A percentile compares a stretch with the other conserved stretches of the same genome.
These are phyloP conservation scores for Trypoxylon attenuatum DNA, from an alignment of 2,888 invertebrate species.

Conservation along the genomic window DNA sequence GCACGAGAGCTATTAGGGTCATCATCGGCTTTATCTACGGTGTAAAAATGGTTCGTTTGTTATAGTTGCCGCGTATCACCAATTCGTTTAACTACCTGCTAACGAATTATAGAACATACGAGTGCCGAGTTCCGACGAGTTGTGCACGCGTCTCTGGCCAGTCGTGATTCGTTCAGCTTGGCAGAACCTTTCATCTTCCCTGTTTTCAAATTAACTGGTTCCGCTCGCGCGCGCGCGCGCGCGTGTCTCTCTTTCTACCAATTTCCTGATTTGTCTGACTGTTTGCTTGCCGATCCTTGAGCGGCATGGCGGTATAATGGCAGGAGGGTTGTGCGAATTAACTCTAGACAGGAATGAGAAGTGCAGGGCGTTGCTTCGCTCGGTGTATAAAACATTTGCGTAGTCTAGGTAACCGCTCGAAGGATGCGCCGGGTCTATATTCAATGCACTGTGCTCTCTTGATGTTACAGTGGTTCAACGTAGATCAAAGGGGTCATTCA, in stretches of 20 bases:
- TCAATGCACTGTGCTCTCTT: conserved; percentile 26
- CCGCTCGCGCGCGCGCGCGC: no score
- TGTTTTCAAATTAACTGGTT: no score
- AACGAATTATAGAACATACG: no score
- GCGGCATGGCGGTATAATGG: not conserved
- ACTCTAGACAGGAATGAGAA: conserved; percentile 17
- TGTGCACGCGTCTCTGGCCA: no score
- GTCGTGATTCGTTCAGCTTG: no score
- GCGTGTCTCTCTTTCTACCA: no score
- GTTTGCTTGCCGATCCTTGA: no score
- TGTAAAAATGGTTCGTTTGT: not conserved
- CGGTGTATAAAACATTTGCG: conserved; percentile 28
- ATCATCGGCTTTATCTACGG: conserved; percentile 1
- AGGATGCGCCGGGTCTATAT: conserved; percentile 23
- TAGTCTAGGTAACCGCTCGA: conserved; percentile 23
- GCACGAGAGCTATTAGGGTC: conserved; percentile 12
- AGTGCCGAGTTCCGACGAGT: no score
- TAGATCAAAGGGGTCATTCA: conserved; percentile 70
- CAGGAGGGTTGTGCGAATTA: conserved; percentile 15
- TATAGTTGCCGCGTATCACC: no score
- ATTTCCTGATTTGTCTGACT: no score
- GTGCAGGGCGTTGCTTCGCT: conserved; percentile 9
- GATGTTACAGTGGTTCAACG: conserved; percentile 47
- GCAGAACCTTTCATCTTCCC: no score
- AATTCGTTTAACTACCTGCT: no score